Base-by-base conservation (phyloP, 2,113 vertebrate genomes). In the Potamarius usumacintae region DNA sequence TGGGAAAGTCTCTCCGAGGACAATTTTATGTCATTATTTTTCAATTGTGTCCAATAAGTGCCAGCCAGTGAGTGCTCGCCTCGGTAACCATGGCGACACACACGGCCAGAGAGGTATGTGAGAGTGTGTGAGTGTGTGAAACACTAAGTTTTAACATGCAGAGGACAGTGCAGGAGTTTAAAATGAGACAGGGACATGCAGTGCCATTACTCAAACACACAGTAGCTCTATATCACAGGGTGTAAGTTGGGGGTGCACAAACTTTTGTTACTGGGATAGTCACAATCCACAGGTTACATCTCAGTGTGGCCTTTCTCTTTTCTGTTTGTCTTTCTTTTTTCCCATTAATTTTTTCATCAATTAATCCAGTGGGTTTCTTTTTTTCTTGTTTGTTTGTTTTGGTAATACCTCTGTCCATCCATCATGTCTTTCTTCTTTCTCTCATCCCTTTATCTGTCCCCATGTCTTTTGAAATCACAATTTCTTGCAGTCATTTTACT, bases 1-100 rank as follows among this genome's bases (percentile, higher is more conserved):
- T 82, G 81, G 42, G 22, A 82, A 82, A 50, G 81, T 65, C 81
- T 82, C 81, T 82, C 60, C 2, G 7, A 25, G 81, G 81, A 82
- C 60, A 82, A 82, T 82, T 82, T 82, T 52, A 82, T 63, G 60
- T 63, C 60, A 82, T 82, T 82, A 82, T 65, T 82, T 82, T 82
- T 82, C 81, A 82, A 82, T 63, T 82, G 81, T 82, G 60, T 82
- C 42, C 81, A 82, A n/a, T 65, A 82, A 82, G 42, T 82, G 81
- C 57, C 5, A 22, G 34, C 80, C 52, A 80, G 77, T 80, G 53
- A 80, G 77, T 80, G 77, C 55, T 58, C 55, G 18, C 58, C 60
- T 65, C 1, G 10, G 81, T 82, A 63, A 82, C 81, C 81, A 82
- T 82, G 22, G 81, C 11, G 3, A 82, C 81, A 50, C 60, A 82